phyloP scores from a whole-genome alignment of 2,888 invertebrate species.

The Cheilosia pagana region DNA sequence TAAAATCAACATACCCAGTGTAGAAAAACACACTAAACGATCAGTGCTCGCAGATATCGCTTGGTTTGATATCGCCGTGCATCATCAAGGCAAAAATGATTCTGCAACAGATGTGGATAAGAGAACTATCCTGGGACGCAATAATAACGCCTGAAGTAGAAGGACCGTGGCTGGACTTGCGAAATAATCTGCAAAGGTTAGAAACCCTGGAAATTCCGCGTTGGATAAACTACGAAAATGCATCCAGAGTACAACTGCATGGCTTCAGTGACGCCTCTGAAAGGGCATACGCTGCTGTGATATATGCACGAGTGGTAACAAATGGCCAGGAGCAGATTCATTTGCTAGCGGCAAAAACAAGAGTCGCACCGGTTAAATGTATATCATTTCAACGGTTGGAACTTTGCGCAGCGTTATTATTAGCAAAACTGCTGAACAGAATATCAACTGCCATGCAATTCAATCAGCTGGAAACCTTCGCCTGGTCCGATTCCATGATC shows the following conservation, averaged over 20 bases:
- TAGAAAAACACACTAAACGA: slow-evolving; percentile 21
- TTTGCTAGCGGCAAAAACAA: not conserved
- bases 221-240: slow-evolving; percentile 3
- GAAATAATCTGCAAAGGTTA: not conserved
- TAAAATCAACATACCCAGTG: slow-evolving; percentile 15
- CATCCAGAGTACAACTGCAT: slow-evolving; percentile 5
- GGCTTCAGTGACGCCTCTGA: slow-evolving; percentile 13
- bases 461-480: not conserved
- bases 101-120: slow-evolving; percentile 25
- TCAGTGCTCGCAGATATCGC: slow-evolving; percentile 30
- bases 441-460: not conserved
- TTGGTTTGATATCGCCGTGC: slow-evolving; percentile 48
- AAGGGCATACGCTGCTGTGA: not conserved
- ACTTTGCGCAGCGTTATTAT: slow-evolving; percentile 3
- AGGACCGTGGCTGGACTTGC: not conserved
- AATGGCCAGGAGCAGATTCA: no score
- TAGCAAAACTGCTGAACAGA: not conserved
- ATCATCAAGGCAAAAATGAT: slow-evolving; percentile 33
- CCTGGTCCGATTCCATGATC: not conserved
- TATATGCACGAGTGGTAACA: no score
- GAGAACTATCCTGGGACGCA: not conserved
- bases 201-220: slow-evolving; percentile 17
- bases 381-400: not conserved
- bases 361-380: not conserved
- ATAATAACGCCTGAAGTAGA: no score